Conservation (phyloP, 64 coral and sea anemone species). For the Hydrozoanthus tunicans region DNA sequence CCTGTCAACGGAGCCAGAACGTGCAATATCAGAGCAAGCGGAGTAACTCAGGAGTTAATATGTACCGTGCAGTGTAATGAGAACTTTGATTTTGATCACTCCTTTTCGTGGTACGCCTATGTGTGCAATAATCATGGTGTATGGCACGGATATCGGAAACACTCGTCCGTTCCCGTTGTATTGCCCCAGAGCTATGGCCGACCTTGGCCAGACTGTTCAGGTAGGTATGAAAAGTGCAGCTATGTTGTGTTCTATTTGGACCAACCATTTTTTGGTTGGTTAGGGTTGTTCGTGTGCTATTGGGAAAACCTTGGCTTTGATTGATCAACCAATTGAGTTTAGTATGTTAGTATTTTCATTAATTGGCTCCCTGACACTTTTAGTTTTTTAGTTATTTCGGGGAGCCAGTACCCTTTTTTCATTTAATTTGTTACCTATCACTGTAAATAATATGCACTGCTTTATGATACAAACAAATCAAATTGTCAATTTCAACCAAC, state of each 20-base stretch:
- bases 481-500: too few relatives aligned
- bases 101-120: not conserved
- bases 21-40: slow-evolving; percentile 10
- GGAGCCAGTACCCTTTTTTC: too few relatives aligned
- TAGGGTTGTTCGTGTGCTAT: too few relatives aligned
- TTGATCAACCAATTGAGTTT: too few relatives aligned
- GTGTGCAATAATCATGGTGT: slow-evolving; percentile 16
- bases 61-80: slow-evolving; percentile 44
- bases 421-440: too few relatives aligned
- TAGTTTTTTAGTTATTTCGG: too few relatives aligned
- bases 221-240: not conserved
- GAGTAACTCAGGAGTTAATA: not conserved
- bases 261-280: too few relatives aligned
- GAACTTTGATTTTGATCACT: slow-evolving; percentile 7
- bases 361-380: too few relatives aligned
- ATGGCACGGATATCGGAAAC: slow-evolving; percentile 7
- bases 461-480: too few relatives aligned
- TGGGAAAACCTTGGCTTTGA: too few relatives aligned
- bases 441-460: too few relatives aligned
- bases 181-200: not conserved
- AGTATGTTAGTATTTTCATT: too few relatives aligned
- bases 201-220: slow-evolving; percentile 18
- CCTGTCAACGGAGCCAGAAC: slow-evolving; percentile 8
- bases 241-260: not conserved
- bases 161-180: not conserved